These are phyloP conservation scores for Hemicrepidius hirtus DNA, from an alignment of 2,888 invertebrate species.

Conservation along the genomic window DNA sequence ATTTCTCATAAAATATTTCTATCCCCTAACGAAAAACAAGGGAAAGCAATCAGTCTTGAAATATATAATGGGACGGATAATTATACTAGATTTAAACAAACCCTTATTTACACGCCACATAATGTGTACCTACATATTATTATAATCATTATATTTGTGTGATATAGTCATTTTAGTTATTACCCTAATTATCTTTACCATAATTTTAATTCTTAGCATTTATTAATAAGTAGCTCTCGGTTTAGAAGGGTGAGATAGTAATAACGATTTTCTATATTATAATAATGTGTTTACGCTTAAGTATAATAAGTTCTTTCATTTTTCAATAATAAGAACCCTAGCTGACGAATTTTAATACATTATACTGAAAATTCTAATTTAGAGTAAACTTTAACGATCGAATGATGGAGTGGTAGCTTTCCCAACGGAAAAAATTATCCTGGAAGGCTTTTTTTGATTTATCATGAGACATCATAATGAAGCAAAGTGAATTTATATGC, in stretches of 20 bases:
- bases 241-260: slow-evolving; percentile 20
- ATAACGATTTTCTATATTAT: slow-evolving; percentile 1
- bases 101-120: slow-evolving; percentile 10
- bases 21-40: not conserved
- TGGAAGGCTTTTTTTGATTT: not conserved
- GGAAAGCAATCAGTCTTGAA: not conserved
- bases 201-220: slow-evolving; percentile 15
- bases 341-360: slow-evolving; percentile 10
- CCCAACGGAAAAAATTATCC: too few relatives aligned
- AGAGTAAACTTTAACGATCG: too few relatives aligned
- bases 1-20: too few relatives aligned
- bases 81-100: not conserved
- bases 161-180: slow-evolving; percentile 31
- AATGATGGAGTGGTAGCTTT: too few relatives aligned
- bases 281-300: slow-evolving; percentile 18
- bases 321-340: not conserved
- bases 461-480: not conserved
- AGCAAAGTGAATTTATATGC: not conserved
- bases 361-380: too few relatives aligned
- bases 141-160: slow-evolving; percentile 33
- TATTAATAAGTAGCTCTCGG: slow-evolving; percentile 22
- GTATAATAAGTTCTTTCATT: not conserved
- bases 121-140: slow-evolving; percentile 16
- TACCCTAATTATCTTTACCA: slow-evolving; percentile 21
- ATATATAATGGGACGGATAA: not conserved